Evolutionary conservation across 2,888 invertebrate genomes (phyloP), one percentile per base, ranked within the genome.

Genomic region (Orthonevra nobilis): DNA sequence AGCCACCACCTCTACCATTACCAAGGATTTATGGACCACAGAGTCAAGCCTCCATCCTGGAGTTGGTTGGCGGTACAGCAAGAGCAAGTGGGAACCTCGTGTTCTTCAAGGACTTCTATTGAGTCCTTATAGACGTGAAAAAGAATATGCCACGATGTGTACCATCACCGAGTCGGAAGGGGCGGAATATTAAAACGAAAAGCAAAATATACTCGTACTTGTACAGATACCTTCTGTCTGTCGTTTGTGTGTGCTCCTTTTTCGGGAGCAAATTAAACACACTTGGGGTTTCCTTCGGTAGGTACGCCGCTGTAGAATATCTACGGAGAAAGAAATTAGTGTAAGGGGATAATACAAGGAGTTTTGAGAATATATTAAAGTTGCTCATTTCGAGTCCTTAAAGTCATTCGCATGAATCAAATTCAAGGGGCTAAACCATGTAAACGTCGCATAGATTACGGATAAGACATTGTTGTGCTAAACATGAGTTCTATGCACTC

Each of bases 201-300:
- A 30, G 14, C 32, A 46, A 44, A 28, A 66, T 48, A 48, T 52
- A 23, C 38, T 61, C 30, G n/a, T 28, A 26, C n/a, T 34, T n/a
- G n/a, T n/a, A n/a, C n/a, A n/a, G n/a, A n/a, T n/a, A n/a, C n/a
- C n/a, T n/a, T 23, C 3, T 23, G 30, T 30, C 12, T 23, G 10
- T 26, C 50, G 30, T 32, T 7, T 19, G 9, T 26, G 23, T 36
- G 14, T 32, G 40, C 23, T 44, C 50, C 52, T 54, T 72, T 72
- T 77, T 72, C 60, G 77, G 72, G 64, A 72, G 52, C 64, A 77
- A 72, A 77, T 77, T 72, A 77, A 77, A 77, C 72, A 77, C 77
- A 77, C 77, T 72, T 77, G 72, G 77, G 74, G 64, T 70, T 50
- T 36, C 46, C 26, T 28, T 40, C 28, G 20, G 28, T 54, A 10